Evolutionary conservation across 2,113 vertebrate genomes (phyloP).

Genomic region (Campylomormyrus tamandua): DNA sequence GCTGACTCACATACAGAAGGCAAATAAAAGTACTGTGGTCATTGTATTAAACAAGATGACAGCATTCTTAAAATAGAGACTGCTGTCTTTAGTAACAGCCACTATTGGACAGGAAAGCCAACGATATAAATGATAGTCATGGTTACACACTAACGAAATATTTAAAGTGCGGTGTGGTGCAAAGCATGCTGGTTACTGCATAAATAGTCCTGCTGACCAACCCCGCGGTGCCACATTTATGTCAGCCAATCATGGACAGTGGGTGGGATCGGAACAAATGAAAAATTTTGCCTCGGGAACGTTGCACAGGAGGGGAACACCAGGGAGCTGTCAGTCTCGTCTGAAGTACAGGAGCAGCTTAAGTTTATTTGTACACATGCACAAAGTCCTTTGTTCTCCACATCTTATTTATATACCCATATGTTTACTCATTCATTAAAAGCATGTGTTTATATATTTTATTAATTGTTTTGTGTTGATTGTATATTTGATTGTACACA

Average conservation of each 20-base stretch:
- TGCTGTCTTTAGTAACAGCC: background rate
- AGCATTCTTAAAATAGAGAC: background rate
- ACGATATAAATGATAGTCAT: background rate
- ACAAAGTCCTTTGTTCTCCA: background rate
- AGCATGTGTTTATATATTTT: background rate
- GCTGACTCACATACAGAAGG: background rate
- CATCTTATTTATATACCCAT: background rate
- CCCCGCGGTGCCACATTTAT: background rate
- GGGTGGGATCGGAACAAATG: background rate
- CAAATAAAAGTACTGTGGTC: background rate
- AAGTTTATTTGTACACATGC: background rate
- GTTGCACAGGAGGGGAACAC: background rate
- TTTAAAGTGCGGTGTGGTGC: background rate
- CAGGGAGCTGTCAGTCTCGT: background rate
- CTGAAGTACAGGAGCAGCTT: background rate
- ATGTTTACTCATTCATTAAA: background rate
- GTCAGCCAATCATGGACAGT: background rate
- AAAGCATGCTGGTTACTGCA: background rate
- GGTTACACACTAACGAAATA: background rate
- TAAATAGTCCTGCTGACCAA: background rate
- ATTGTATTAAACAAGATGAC: background rate
- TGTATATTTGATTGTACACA: background rate
- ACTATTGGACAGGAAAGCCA: background rate
- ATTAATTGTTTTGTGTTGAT: background rate
- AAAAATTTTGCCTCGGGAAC: background rate